phyloP scores from a whole-genome alignment of 2,797 vertebrate species.

The Phalloptychus januarius region DNA sequence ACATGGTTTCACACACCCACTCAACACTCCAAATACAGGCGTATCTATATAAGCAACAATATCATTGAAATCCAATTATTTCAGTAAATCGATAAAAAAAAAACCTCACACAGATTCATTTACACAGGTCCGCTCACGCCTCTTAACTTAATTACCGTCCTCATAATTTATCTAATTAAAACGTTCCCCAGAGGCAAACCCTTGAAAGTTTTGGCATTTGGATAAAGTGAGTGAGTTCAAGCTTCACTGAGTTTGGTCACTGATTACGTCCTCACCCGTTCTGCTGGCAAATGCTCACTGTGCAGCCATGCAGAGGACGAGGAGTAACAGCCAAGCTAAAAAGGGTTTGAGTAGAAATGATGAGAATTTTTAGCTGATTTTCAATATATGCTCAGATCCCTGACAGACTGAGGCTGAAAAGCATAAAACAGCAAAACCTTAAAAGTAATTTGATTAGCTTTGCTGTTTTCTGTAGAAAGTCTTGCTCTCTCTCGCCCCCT shows the following conservation, averaged over 20 bases:
- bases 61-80: background rate
- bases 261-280: conserved; percentile 31
- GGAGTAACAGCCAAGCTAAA: conserved; percentile 10
- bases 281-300: conserved; percentile 18
- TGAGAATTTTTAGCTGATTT: background rate
- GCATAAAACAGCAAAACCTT: background rate
- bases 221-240: conserved; percentile 42
- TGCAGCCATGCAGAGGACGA: conserved; percentile 20
- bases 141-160: conserved; percentile 60
- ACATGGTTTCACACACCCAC: background rate
- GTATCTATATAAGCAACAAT: background rate
- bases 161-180: conserved; percentile 68
- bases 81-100: background rate
- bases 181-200: conserved; percentile 60
- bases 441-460: background rate
- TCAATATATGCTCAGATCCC: background rate
- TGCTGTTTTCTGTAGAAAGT: background rate
- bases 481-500: background rate
- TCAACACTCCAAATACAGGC: background rate
- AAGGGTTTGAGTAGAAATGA: conserved; percentile 30
- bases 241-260: conserved; percentile 30
- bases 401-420: background rate
- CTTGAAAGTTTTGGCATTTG: conserved; percentile 63
- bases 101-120: background rate
- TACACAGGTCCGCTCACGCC: conserved; percentile 24